Evolutionary conservation across 2,113 vertebrate species (phyloP).

Genomic region (Tragelaphus buxtoni): DNA sequence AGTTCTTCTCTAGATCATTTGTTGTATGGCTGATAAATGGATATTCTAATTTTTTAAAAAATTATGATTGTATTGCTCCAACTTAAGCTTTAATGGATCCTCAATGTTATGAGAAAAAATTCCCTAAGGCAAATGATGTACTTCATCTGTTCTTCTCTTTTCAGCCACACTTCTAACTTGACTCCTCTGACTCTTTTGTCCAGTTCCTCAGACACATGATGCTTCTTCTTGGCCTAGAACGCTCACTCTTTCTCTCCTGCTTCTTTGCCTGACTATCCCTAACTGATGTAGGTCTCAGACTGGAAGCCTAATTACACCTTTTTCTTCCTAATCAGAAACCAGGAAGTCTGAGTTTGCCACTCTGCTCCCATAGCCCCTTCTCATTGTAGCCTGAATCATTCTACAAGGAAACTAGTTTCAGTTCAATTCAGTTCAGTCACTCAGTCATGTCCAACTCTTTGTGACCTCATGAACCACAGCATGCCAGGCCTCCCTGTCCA

Average conservation of each 20-base stretch:
- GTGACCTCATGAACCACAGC: not conserved
- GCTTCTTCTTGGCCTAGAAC: not conserved
- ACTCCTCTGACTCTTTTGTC: not conserved
- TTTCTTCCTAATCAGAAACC: not conserved
- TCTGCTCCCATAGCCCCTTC: rapidly evolving
- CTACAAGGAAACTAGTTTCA: not conserved
- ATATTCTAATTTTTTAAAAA: not conserved
- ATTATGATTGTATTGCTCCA: not conserved
- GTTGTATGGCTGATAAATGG: not conserved
- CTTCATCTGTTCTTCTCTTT: not conserved
- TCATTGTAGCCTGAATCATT: not conserved
- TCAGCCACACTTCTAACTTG: not conserved
- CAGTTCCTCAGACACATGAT: not conserved
- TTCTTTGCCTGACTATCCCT: not conserved
- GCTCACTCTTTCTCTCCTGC: not conserved
- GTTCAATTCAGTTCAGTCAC: not conserved
- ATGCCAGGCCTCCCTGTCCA: not conserved
- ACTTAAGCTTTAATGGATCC: not conserved
- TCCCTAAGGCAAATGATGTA: not conserved
- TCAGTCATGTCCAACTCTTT: not conserved
- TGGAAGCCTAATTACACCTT: not conserved
- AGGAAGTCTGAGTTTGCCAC: not conserved
- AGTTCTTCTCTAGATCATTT: not conserved
- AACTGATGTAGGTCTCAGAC: not conserved
- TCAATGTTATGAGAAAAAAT: not conserved